Percentiles rank a stretch among this genome's conserved stretches.
Evolutionary conservation across 2,113 vertebrate genomes (phyloP).

Genomic region (Apteryx owenii): DNA sequence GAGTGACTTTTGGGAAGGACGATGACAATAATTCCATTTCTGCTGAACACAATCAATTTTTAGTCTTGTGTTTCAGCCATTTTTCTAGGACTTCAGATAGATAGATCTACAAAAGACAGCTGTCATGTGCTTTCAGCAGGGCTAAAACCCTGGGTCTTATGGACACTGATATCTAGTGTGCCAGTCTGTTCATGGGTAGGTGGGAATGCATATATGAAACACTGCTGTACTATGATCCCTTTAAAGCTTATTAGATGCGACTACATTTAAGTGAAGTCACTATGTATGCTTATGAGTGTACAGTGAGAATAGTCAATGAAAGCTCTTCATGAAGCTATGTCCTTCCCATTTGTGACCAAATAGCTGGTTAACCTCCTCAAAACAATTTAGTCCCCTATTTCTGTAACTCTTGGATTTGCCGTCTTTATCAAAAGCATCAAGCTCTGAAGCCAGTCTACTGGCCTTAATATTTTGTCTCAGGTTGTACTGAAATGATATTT

Average conservation of each 20-base stretch:
- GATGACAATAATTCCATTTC: neutral
- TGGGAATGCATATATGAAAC: neutral
- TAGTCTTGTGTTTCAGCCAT: neutral
- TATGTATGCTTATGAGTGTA: too few species aligned
- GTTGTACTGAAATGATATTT: neutral
- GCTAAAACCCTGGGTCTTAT: neutral
- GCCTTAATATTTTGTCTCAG: neutral
- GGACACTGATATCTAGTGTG: neutral
- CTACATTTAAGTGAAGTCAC: neutral
- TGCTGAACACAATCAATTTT: neutral
- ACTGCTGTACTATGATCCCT: fast-evolving
- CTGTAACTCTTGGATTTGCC: neutral
- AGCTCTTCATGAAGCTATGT: neutral
- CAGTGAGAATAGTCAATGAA: neutral
- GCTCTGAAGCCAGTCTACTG: neutral
- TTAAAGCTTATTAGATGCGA: neutral
- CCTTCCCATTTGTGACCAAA: neutral
- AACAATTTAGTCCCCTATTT: neutral
- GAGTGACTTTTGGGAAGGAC: neutral
- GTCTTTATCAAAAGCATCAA: neutral
- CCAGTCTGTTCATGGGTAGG: neutral
- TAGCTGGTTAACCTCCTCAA: neutral
- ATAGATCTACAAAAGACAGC: neutral
- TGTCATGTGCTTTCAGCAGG: neutral
- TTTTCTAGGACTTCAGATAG: neutral